phyloP scores from a whole-genome alignment of 2,797 vertebrate genomes.

The Acrossocheilus wenchowensis region DNA sequence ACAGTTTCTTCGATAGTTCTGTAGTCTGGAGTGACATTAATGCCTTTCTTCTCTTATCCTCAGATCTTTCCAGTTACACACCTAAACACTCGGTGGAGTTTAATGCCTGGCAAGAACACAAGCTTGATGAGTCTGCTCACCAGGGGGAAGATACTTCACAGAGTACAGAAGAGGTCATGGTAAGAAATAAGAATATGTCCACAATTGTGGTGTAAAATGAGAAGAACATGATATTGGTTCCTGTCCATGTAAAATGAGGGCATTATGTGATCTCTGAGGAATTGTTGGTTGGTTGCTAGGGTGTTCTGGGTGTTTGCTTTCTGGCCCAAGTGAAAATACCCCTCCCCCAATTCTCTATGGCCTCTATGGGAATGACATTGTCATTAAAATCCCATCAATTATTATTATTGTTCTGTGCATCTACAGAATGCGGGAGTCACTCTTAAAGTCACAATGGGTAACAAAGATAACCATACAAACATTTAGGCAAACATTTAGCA shows the following conservation, averaged over 20 bases:
- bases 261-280: neutral
- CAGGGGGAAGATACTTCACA: slow-evolving; percentile 64
- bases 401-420: neutral
- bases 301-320: neutral
- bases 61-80: slow-evolving; percentile 91
- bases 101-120: slow-evolving; percentile 90
- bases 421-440: too few relatives aligned
- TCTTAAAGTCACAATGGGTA: neutral
- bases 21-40: neutral
- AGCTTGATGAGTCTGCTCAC: slow-evolving; percentile 72
- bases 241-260: neutral
- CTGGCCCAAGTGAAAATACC: neutral
- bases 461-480: neutral
- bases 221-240: neutral
- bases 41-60: slow-evolving; percentile 12
- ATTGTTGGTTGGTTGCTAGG: neutral
- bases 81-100: slow-evolving; percentile 91
- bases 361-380: neutral
- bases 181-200: slow-evolving; percentile 68
- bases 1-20: neutral
- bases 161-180: slow-evolving; percentile 84
- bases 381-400: neutral
- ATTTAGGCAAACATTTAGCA: neutral
- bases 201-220: neutral
- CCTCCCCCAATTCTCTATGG: neutral